phyloP scores from a whole-genome alignment of 2,797 vertebrate species.

The Peromyscus aztecus region DNA sequence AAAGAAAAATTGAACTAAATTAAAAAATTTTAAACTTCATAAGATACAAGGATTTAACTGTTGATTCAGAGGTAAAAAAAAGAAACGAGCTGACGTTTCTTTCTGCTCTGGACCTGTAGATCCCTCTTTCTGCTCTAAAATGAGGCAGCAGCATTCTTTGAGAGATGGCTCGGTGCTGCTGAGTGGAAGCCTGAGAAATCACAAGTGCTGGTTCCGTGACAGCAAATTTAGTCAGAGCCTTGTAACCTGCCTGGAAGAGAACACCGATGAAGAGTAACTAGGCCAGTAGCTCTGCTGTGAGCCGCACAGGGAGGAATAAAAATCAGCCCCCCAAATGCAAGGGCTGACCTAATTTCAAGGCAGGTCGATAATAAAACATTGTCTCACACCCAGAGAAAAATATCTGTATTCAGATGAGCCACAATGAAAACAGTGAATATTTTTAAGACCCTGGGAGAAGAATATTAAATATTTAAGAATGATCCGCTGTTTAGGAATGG shows the following conservation, averaged over 20 bases:
- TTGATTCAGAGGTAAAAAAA: neutral
- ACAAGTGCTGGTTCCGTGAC: neutral
- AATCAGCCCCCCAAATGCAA: conserved; percentile 3
- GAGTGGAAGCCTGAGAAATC: neutral
- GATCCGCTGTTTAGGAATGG: conserved; percentile 22
- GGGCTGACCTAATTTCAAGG: conserved; percentile 73
- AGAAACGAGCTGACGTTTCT: neutral
- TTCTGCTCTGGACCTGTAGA: neutral
- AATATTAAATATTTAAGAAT: conserved; percentile 63
- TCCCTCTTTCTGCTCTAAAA: conserved; percentile 18
- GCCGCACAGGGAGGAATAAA: neutral
- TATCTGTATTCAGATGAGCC: neutral
- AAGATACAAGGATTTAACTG: neutral
- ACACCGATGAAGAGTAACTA: neutral
- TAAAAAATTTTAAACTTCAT: neutral
- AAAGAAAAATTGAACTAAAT: neutral
- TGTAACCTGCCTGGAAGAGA: neutral
- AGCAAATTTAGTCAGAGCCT: neutral
- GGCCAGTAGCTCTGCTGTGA: neutral
- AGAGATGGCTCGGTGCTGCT: neutral
- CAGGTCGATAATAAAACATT: conserved; percentile 13
- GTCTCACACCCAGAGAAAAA: conserved; percentile 35
- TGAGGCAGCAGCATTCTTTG: neutral
- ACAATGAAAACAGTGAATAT: neutral
- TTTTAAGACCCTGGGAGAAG: conserved; percentile 10